Base-by-base conservation (phyloP, 2,113 vertebrate genomes). In the Peucedramus taeniatus region DNA sequence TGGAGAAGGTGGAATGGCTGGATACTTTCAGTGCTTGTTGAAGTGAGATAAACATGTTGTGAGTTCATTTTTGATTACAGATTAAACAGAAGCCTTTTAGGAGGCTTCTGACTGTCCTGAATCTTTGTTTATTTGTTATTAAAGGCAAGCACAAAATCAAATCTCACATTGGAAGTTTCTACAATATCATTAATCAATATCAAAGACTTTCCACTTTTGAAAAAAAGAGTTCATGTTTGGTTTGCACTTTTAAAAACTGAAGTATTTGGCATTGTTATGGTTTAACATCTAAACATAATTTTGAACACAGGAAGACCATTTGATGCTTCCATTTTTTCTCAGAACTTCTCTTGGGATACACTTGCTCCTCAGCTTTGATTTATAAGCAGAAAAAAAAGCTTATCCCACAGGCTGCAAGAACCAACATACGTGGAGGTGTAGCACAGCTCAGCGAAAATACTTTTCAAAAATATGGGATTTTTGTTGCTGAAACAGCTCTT, bases 371-470 rank as follows among this genome's bases (percentile, higher is more conserved):
- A 47, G 11, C 14, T 60, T 80, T 69, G 24, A 33, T 68, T 72
- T 10, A 16, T 28, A 44, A 64, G 12, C 17, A 42, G 31, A 51
- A 90, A 82, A 61, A 3, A 69, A 72, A 89, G 9, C 5, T 94
- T 37, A 35, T 83, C 14, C 33, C 57, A 59, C 23, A 45, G 11
- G 7, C 4, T 77, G 16, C 22, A 71, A 80, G 33, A 89, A 76
- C 18, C 11, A 75, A 47, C 6, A 45, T 10, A 37, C 0, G 0
- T 13, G 50, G 45, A 74, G 6, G 19, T 13, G 18, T 9, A 83
- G 39, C 10, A 23, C 30, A 74, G 18, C 27, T 66, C 42, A 49
- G 15, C 12, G 37, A 23, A 61, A 69, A 82, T 6, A 35, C 7
- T 82, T 42, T 56, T 22, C 8, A 42, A 50, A 57, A 77, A 44